Base-by-base conservation (phyloP, 2,888 invertebrate species). In the Napeogenes sylphis region DNA sequence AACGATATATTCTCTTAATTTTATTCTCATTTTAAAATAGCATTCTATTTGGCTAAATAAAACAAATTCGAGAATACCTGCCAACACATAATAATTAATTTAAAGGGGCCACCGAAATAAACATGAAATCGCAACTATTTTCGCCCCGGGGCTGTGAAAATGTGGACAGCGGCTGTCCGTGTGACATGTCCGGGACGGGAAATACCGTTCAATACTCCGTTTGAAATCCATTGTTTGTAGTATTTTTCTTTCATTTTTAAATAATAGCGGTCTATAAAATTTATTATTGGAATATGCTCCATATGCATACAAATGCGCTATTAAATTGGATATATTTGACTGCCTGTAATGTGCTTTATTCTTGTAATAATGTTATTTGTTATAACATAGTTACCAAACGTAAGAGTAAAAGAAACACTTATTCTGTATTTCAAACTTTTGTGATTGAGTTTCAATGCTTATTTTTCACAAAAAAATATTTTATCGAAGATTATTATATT, bases 81-180 rank as follows among this genome's bases (percentile, higher is more conserved):
- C 14, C 57, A 57, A 57, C 61, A 45, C 10, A 14, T n/a, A 38
- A 30, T 56, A 63, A 56, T 51, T 59, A 80, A 82, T 84, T 79
- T 75, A 83, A 73, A 74, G 75, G 70, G 65, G 68, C 72, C 71
- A 73, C 79, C 75, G 75, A 84, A 87, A 86, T 86, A 86, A 82
- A 83, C 80, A 79, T 74, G 73, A 77, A 82, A 79, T 80, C 73
- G 73, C 71, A 67, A 77, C 79, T 79, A 82, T 84, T 83, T 81
- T 73, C 80, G 78, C 76, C 75, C 69, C 71, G 71, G 69, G 73
- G 73, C 70, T 74, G 76, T 78, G 79, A 82, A 82, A 80, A 79
- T 76, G 81, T 73, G 79, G 83, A 66, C 70, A 67, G 55, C 55
- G 60, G 59, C 70, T 67, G 70, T 73, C 72, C 72, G 63, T 67